These are phyloP conservation scores for Lucilia sericata DNA, from an alignment of 1,140 invertebrate genomes.

Conservation along the genomic window DNA sequence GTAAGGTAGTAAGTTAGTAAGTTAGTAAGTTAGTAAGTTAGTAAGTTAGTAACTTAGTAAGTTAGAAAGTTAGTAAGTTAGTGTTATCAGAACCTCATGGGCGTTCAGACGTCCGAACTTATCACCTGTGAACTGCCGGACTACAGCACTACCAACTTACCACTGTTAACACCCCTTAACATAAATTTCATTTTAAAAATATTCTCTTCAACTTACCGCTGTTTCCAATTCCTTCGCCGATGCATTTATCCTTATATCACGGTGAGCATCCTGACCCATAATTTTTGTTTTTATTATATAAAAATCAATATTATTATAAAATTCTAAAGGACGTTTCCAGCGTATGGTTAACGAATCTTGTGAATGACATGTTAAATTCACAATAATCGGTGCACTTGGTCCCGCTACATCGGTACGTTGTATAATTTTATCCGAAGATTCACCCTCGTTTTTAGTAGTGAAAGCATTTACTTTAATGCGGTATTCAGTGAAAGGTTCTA, in stretches of 20 bases:
- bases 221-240: slow-evolving; percentile 73
- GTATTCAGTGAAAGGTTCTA: slow-evolving; percentile 86
- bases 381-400: slow-evolving; percentile 81
- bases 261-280: slow-evolving; percentile 72
- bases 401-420: slow-evolving; percentile 85
- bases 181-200: too few species aligned
- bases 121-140: too few species aligned
- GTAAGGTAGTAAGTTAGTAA: too few species aligned
- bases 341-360: slow-evolving; percentile 82
- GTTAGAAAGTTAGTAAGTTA: too few species aligned
- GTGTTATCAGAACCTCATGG: too few species aligned
- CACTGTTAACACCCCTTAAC: too few species aligned
- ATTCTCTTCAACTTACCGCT: slow-evolving; percentile 68
- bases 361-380: slow-evolving; percentile 85
- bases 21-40: too few species aligned
- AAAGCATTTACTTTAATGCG: slow-evolving; percentile 88
- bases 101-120: too few species aligned
- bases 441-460: slow-evolving; percentile 79
- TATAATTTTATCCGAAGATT: slow-evolving; percentile 78
- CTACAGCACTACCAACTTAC: too few species aligned
- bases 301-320: slow-evolving; percentile 81
- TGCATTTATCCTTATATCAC: slow-evolving; percentile 75
- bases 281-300: slow-evolving; percentile 82
- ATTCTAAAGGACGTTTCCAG: slow-evolving; percentile 81
- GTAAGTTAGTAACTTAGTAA: too few species aligned